phyloP scores from a whole-genome alignment of 2,888 invertebrate species.

The Argyresthia albistria region DNA sequence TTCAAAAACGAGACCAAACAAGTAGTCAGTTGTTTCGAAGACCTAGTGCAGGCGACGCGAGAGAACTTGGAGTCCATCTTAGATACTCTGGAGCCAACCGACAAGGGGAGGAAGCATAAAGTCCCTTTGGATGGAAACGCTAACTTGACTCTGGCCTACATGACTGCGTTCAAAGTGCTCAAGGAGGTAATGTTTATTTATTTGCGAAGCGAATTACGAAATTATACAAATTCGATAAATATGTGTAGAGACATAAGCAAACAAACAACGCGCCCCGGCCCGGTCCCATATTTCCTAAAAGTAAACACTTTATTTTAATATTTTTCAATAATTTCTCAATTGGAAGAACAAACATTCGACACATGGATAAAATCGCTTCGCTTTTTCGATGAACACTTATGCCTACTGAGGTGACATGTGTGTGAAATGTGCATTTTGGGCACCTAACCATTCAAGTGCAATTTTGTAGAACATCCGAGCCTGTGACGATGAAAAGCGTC shows the following conservation, averaged over 20 bases:
- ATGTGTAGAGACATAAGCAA: neutral
- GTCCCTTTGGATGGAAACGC: conserved; percentile 85
- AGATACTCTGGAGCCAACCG: conserved; percentile 71
- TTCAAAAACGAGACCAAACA: conserved; percentile 82
- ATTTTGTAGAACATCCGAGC: too few relatives aligned
- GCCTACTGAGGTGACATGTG: too few relatives aligned
- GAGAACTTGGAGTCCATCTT: conserved; percentile 86
- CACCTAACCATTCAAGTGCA: too few relatives aligned
- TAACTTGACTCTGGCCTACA: conserved; percentile 86
- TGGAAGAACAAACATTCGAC: too few relatives aligned
- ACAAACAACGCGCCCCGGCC: too few relatives aligned
- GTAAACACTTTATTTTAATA: too few relatives aligned
- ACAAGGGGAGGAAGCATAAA: conserved; percentile 43
- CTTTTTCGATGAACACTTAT: too few relatives aligned
- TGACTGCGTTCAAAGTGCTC: conserved; percentile 86
- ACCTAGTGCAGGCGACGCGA: conserved; percentile 89
- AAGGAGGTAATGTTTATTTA: conserved; percentile 69
- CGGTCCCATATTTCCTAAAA: neutral
- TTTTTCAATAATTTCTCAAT: neutral
- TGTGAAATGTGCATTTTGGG: too few relatives aligned
- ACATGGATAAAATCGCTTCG: too few relatives aligned
- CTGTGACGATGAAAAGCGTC: too few relatives aligned
- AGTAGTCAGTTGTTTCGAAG: conserved; percentile 88
- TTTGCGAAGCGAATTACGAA: neutral
- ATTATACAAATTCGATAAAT: neutral